Evolutionary conservation across 2,113 vertebrate species (phyloP).

Genomic region (Plestiodon gilberti): DNA sequence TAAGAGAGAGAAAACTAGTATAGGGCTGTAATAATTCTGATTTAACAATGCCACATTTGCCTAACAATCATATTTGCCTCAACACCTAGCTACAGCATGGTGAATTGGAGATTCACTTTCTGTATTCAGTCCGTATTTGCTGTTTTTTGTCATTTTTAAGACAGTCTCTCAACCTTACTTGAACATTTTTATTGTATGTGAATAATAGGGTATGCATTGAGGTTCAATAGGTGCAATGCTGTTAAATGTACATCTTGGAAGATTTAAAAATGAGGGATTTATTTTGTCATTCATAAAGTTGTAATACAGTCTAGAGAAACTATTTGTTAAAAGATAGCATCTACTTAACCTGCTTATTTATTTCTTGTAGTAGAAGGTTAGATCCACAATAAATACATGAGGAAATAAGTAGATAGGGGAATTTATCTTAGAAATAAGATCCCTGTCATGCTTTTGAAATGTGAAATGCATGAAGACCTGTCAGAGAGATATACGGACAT

Average conservation of each 20-base stretch:
- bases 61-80: constrained; percentile 50
- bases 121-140: constrained; percentile 69
- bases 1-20: neutral
- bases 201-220: constrained; percentile 77
- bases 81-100: constrained; percentile 10
- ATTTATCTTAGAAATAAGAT: constrained; percentile 92
- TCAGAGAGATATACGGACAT: constrained; percentile 85
- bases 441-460: constrained; percentile 83
- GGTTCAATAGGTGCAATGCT: constrained; percentile 76
- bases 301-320: constrained; percentile 81
- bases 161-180: constrained; percentile 68
- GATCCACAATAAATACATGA: constrained; percentile 89
- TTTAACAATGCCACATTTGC: constrained; percentile 28
- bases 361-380: constrained; percentile 86
- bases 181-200: constrained; percentile 80
- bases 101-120: constrained; percentile 52
- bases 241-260: constrained; percentile 77
- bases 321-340: constrained; percentile 94
- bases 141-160: constrained; percentile 74
- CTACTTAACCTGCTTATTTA: constrained; percentile 96
- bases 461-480: constrained; percentile 83
- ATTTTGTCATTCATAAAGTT: constrained; percentile 86
- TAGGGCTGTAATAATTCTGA: neutral
- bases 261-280: constrained; percentile 85
- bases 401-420: constrained; percentile 86